Evolutionary conservation across 2,797 vertebrate species (phyloP), one percentile per base, ranked within the genome.

Genomic region (Hephaestus fuliginosus): DNA sequence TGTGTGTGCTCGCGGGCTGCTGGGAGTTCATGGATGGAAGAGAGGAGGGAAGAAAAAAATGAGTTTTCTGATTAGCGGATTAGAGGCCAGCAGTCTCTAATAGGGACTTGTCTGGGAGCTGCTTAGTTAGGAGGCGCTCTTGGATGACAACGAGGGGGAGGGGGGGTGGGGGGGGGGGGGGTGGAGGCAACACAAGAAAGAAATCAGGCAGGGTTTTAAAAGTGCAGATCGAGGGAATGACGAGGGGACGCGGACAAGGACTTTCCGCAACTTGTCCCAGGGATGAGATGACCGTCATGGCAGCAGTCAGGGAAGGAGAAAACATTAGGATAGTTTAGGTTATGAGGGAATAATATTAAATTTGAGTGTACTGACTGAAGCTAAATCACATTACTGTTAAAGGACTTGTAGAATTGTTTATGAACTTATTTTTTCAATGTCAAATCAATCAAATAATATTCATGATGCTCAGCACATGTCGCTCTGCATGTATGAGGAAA

Each of bases 1-100:
- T 78, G 36, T 44, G 80, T 76, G 80, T 46, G 76, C 13, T 56
- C 12, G 48, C 1, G 46, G 66, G 73, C 75, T 79, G 71, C 94
- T 94, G 87, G 96, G 96, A 87, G 70, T 77, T 86, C 64, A 70
- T 28, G 44, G 78, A 71, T 67, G 30, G 30, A 33, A n/a, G 61
- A 25, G 18, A 17, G 48, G 18, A 7, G 30, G 95, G 95, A 15
- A 18, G 41, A 22, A 9, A 88, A 88, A 92, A 94, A 93, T 92
- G 87, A 90, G 89, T 92, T 94, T 95, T 93, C 88, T 93, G 91
- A 95, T 95, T 89, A 94, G 85, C 76, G 83, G 88, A 90, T 90
- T 86, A 85, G 82, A 91, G 88, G 86, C 86, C 91, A 89, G 55
- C 76, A 70, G 87, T 84, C 86, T 90, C 86, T 92, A 90, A 91